phyloP scores from a whole-genome alignment of 2,113 vertebrate genomes.

The Tringa solitaria region DNA sequence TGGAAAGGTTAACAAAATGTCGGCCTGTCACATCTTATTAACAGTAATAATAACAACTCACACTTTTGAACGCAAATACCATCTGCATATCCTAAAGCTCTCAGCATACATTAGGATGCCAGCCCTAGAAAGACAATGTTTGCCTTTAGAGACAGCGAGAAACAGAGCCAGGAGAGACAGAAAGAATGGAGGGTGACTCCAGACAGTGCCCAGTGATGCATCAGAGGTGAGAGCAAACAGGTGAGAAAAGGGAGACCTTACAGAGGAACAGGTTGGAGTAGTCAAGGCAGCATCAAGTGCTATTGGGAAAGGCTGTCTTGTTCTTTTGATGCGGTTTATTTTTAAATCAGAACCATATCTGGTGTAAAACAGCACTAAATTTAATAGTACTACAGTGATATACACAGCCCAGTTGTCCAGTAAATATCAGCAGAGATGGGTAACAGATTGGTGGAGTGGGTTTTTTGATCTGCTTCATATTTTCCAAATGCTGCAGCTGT shows the following conservation, averaged over 20 bases:
- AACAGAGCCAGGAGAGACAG: neutral
- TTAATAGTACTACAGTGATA: neutral
- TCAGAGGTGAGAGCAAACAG: neutral
- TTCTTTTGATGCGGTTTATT: neutral
- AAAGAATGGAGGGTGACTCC: neutral
- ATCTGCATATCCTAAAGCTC: neutral
- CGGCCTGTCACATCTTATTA: constrained; percentile 37
- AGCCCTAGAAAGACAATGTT: neutral
- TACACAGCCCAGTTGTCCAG: neutral
- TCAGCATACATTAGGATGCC: neutral
- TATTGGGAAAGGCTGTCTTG: neutral
- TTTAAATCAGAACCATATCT: neutral
- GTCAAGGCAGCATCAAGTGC: neutral
- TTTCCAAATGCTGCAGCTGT: neutral
- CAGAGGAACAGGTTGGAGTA: rapidly evolving
- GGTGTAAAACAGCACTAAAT: neutral
- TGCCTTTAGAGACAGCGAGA: neutral
- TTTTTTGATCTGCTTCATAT: neutral
- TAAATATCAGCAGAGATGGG: neutral
- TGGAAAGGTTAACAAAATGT: constrained; percentile 7
- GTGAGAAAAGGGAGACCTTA: neutral
- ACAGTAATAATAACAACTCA: neutral
- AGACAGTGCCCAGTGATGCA: neutral
- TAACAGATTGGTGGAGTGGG: neutral
- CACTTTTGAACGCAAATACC: neutral